Evolutionary conservation across 2,888 invertebrate species (phyloP), one percentile per base, ranked within the genome.

Genomic region (Ophioninae sp.): DNA sequence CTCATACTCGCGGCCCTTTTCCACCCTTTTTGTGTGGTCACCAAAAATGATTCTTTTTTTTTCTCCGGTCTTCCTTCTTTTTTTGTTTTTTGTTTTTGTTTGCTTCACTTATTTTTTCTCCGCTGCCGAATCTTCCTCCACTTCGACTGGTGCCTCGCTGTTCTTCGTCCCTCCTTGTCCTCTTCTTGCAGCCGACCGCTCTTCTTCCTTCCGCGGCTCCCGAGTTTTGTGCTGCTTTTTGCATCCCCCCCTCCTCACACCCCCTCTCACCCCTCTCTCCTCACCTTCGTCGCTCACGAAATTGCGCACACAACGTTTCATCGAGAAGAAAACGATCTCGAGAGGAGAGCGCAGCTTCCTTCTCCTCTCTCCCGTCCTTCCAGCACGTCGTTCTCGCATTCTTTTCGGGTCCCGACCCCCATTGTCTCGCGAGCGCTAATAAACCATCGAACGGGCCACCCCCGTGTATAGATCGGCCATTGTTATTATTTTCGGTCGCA

Each of bases 331-430:
- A 81, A 79, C 79, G 75, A 72, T 77, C 68, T 10, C 76, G 67
- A 67, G 59, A 77, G 51, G 63, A 69, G 30, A 69, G 69, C 72
- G 44, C 23, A 65, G 58, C 75, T 81, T 76, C 63, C 79, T 81
- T 67, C 77, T 84, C 71, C 44, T 82, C 76, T 83, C 82, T 80
- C 84, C 80, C 81, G 74, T 83, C 83, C 79, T 85, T 77, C 80
- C 84, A 63, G 51, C 73, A 81, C 80, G 79, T 87, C 78, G 84
- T 88, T 84, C 86, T 87, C 89, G 90, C 87, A 88, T 90, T 91
- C 90, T 90, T 91, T 92, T 91, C 90, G 90, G 91, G 92, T 92
- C 92, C 88, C 90, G 92, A 92, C 91, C 92, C 91, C 92, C 90
- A 92, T 92, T 92, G 92, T 92, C 91, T 91, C 87, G 88, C 85